phyloP scores from a whole-genome alignment of 2,888 invertebrate genomes.

The Eristalinus aeneus region DNA sequence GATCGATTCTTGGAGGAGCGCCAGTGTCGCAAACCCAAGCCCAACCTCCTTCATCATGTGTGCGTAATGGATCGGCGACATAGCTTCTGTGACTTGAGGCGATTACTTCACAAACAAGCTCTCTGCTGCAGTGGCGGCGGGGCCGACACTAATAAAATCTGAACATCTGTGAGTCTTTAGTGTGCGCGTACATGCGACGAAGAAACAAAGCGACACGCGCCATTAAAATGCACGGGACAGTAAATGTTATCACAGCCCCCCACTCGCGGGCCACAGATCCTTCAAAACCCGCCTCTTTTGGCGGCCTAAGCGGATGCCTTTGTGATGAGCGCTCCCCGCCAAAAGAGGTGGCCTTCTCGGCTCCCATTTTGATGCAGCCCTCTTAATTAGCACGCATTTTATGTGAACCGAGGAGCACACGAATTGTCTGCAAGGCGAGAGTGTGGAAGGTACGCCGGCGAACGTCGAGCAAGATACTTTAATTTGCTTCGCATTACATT shows the following conservation, averaged over 20 bases:
- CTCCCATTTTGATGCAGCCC: conserved; percentile 39
- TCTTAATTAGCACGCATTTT: conserved; percentile 67
- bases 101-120: conserved; percentile 50
- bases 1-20: conserved; percentile 61
- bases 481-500: conserved; percentile 64
- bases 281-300: conserved; percentile 32
- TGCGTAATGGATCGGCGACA: conserved; percentile 64
- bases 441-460: background rate
- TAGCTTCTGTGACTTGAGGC: conserved; percentile 51
- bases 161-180: conserved; percentile 12
- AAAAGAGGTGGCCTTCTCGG: conserved; percentile 37
- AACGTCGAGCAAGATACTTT: conserved; percentile 36
- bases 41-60: conserved; percentile 22
- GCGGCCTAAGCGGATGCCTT: background rate
- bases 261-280: background rate
- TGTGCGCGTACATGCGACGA: background rate
- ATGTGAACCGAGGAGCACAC: conserved; percentile 33
- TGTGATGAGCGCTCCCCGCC: conserved; percentile 5
- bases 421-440: conserved; percentile 24
- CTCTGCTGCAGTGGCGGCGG: background rate
- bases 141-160: background rate
- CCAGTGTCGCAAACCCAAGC: conserved; percentile 20
- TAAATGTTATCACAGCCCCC: conserved; percentile 17
- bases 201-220: conserved; percentile 52
- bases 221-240: conserved; percentile 54